Evolutionary conservation across 2,113 vertebrate genomes (phyloP).

Genomic region (Polypterus senegalus): DNA sequence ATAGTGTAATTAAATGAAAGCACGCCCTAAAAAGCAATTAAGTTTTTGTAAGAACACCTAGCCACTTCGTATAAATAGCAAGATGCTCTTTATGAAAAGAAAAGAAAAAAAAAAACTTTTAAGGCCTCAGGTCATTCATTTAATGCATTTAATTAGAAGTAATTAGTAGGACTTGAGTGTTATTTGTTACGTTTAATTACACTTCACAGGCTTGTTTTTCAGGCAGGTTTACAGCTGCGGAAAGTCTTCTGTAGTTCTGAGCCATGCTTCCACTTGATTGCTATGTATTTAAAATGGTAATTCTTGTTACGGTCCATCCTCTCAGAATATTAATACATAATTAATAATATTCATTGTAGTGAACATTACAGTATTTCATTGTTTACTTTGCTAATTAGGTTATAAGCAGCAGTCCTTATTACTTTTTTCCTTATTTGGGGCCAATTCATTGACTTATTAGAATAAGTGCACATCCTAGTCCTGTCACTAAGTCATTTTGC

Average conservation of each 20-base stretch:
- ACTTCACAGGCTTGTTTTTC: background rate
- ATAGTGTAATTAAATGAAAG: no score
- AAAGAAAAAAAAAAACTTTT: no score
- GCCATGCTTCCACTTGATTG: background rate
- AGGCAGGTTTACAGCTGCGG: background rate
- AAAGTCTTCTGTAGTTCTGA: background rate
- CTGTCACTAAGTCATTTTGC: no score
- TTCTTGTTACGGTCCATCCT: conserved; percentile 6
- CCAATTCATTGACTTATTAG: no score
- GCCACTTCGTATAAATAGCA: no score
- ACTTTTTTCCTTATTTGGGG: no score
- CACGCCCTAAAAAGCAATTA: no score
- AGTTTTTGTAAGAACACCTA: no score
- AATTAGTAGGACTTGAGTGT: background rate
- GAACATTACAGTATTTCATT: conserved; percentile 1
- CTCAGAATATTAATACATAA: conserved; percentile 7
- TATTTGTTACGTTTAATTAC: background rate
- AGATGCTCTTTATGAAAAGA: no score
- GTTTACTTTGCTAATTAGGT: conserved; percentile 11
- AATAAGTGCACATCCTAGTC: no score
- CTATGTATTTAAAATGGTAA: conserved; percentile 3
- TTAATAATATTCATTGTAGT: conserved; percentile 8
- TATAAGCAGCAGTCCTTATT: background rate
- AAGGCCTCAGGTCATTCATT: background rate
- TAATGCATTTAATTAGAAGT: background rate